Base-by-base conservation (phyloP, 2,888 invertebrate genomes). In the Melanchra persicariae region DNA sequence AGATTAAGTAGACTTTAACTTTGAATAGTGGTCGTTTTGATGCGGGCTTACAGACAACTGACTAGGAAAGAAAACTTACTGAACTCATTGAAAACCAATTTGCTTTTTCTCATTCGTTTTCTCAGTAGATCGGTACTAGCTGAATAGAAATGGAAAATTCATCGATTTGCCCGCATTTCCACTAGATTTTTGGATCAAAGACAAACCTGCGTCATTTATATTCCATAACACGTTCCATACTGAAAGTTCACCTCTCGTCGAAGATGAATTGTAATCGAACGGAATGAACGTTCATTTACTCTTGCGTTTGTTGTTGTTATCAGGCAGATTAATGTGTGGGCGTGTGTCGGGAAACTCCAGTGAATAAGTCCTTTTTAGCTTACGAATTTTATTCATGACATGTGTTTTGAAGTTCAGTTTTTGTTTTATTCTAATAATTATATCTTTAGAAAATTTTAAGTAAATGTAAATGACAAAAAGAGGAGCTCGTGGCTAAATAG, bases 151-250 rank as follows among this genome's bases (percentile, higher is more conserved):
- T 57, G 34, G 22, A 34, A 51, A 69, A 60, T 77, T 55, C 34
- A 55, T 68, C 30, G 54, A 54, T 68, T 65, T 43, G 9, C 30
- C 26, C 30, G 34, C 34, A 43, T 59, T 59, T 69, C 49, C 52
- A 76, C 67, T 70, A 64, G 60, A 63, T 15, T 61, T 67, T 62
- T 54, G 12, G 59, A 49, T 69, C 70, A 77, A 69, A 74, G 77
- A 74, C 43, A 55, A 58, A 74, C 19, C 60, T 45, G 34, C 54
- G 43, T 49, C 69, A 55, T 76, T 76, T 65, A 70, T 69, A 63
- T 77, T 74, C 52, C 77, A 70, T 59, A 49, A 34, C 58, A 59
- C 19, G 61, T 74, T 62, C 52, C 47, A 49, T 19, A 9, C 43
- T 37, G 19, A 10, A 43, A n/a, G 24, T 51, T 70, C 26, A 30